Evolutionary conservation across 2,113 vertebrate genomes (phyloP), one percentile per base, ranked within the genome.

Genomic region (Bettongia penicillata): DNA sequence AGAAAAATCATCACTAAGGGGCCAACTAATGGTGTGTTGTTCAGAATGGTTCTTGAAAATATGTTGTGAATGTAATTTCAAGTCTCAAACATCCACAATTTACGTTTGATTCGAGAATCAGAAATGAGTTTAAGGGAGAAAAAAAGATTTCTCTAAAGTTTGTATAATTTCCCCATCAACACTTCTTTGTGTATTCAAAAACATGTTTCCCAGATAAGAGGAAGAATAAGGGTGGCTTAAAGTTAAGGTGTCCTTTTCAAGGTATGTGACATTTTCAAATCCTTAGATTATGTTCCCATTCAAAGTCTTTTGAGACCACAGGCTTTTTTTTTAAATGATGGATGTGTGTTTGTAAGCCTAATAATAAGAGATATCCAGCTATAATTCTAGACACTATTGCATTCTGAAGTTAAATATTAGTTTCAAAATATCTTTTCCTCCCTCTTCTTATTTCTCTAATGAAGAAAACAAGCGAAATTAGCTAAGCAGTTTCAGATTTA

Each of bases 41-140:
- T 97, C 94, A 95, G 77, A 96, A 96, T 90, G 91, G 51, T 95
- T 91, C 25, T 61, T 93, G 90, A 98, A 98, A 98, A 98, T 97
- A 97, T 96, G 98, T 97, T 98, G 98, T 97, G 96, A 98, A 96
- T 94, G 97, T 93, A 89, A 96, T 96, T 96, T 97, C 91, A 94
- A 95, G 91, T 98, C 92, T 97, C 97, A 94, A 97, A 94, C 91
- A 92, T 52, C 11, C 89, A 92, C 90, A 95, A 98, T 97, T 98
- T 98, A 98, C 97, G 97, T 96, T 94, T 91, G 93, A 96, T 98
- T 94, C 94, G 93, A 98, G 96, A 98, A 90, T n/a, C 0, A 57
- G 94, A 96, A 96, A 94, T 2, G 0, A 97, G 47, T 90, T 19
- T 50, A 90, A 43, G 5, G 0, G 2, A 16, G 2, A 3, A n/a